Base-by-base conservation (phyloP, 2,113 vertebrate genomes). In the Amphiprion ocellaris region DNA sequence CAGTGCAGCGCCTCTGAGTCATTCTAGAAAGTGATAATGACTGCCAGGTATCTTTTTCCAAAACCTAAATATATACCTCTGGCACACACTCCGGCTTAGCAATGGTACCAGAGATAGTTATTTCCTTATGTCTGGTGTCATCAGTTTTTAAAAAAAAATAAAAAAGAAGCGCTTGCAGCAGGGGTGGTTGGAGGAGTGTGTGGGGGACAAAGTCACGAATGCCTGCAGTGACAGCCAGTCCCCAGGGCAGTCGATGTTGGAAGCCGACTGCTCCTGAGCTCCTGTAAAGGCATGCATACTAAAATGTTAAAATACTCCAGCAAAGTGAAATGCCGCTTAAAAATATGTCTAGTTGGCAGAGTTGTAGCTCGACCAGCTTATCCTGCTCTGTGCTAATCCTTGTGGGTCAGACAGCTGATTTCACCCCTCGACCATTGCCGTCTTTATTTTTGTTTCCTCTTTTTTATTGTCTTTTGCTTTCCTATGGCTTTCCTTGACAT, bases 161-260 rank as follows among this genome's bases (percentile, higher is more conserved):
- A 7, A 39, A 0, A 53, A 19, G 28, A 49, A 41, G 4, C 19
- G 66, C 70, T 56, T 60, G 33, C 55, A 67, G 82, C 39, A 47
- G 56, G 39, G 70, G 54, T 46, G 19, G 28, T 17, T 26, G 15
- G 5, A 21, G n/a, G 12, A 33, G 39, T 2, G 41, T 17, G 41
- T 4, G 28, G 21, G 47, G 10, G 64, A 44, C 64, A 62, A 50
- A 70, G 82, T 77, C 65, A 75, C 4, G 15, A 77, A 76, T 17
- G 73, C 58, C 72, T 67, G 72, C 79, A 70, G 82, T 88, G 85
- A 87, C 81, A 86, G 78, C 66, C 26, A 1, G 74, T 83, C 90
- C 68, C 81, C 56, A 15, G 85, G 84, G 84, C 86, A 66, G 65
- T 72, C n/a, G 14, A 41, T 33, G 65, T 37, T 77, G 73, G 60